These are phyloP conservation scores for Oncorhynchus masou DNA, from an alignment of 2,113 vertebrate genomes.

Conservation along the genomic window DNA sequence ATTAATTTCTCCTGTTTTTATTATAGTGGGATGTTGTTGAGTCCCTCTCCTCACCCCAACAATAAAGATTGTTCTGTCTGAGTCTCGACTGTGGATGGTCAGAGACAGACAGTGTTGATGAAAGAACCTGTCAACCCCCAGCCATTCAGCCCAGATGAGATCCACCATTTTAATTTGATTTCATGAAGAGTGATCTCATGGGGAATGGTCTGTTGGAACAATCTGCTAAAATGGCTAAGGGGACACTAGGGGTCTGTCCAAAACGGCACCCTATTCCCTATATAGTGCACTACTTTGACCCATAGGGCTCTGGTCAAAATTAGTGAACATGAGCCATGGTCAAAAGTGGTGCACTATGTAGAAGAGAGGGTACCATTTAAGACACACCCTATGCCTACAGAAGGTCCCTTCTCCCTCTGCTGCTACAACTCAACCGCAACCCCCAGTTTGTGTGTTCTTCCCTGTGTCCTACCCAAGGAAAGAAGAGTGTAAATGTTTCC, in stretches of 20 bases:
- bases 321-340: background rate
- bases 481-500: background rate
- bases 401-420: background rate
- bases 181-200: background rate
- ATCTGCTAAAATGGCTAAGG: background rate
- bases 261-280: too few species aligned
- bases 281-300: too few species aligned
- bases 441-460: background rate
- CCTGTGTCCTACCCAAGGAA: background rate
- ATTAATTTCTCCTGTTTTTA: conserved; percentile 5
- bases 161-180: background rate
- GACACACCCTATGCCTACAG: background rate
- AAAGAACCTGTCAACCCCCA: conserved; percentile 1
- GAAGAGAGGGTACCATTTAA: too few species aligned
- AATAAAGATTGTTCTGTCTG: background rate
- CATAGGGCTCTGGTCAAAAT: too few species aligned
- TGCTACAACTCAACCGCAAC: background rate
- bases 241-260: too few species aligned
- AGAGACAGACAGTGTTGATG: background rate
- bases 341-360: background rate
- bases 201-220: background rate
- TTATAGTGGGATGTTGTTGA: background rate
- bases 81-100: background rate
- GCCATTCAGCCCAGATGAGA: background rate
- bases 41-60: background rate